Conservation (phyloP, 2,113 vertebrate species). For the Eretmochelys imbricata region DNA sequence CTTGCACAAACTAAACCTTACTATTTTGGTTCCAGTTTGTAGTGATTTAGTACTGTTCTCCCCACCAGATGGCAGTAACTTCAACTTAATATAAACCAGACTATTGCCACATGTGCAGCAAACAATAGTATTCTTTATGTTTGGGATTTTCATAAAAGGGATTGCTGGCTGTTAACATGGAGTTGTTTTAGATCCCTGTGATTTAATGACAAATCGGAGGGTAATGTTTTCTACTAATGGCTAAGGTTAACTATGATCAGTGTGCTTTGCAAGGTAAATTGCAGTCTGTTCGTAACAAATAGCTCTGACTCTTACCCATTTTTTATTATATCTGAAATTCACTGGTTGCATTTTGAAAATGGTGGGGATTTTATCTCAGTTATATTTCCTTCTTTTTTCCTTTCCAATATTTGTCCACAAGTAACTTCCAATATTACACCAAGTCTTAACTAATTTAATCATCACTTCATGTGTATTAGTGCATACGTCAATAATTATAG, state of each 20-base stretch:
- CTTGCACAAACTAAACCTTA: background rate
- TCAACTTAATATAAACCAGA: constrained; percentile 75
- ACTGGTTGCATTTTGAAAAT: background rate
- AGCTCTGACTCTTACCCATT: background rate
- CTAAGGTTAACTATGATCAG: background rate
- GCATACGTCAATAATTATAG: background rate
- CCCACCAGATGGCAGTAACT: constrained; percentile 83
- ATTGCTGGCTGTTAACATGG: background rate
- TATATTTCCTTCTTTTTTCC: background rate
- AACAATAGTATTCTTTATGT: constrained; percentile 59
- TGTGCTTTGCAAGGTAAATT: background rate
- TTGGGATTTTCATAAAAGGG: background rate
- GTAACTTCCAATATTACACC: background rate
- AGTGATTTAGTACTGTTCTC: background rate
- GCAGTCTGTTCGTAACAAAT: background rate
- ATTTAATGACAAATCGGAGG: constrained; percentile 37
- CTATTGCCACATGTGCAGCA: constrained; percentile 17
- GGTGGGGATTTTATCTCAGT: background rate
- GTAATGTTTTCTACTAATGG: background rate
- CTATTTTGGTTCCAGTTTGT: background rate
- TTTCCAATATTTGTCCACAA: constrained; percentile 5
- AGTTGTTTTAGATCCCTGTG: constrained; percentile 16
- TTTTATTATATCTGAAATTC: background rate
- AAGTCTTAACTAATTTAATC: background rate
- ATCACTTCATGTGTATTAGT: background rate